Evolutionary conservation across 2,888 invertebrate genomes (phyloP), one percentile per base, ranked within the genome.

Genomic region (Drosophila buzzatii): DNA sequence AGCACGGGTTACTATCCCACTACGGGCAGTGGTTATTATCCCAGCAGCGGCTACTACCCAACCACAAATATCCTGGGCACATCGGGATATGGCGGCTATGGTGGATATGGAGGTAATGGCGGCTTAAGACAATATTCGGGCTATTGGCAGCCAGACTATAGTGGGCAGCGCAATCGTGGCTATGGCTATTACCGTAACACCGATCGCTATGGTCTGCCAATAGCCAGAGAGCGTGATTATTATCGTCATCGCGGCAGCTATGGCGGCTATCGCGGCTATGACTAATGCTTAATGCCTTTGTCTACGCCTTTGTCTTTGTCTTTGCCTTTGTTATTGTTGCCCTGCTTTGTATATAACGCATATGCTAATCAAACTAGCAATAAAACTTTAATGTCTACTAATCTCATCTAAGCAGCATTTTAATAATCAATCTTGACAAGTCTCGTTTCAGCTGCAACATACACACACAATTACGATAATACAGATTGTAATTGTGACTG

Each of bases 81-180:
- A 18, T 65, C 76, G 0, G 90, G 91, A 18, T 85, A 89, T 65
- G 91, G 91, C 27, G 94, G 95, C 5, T 95, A 95, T 79, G 95
- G 95, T 1, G 95, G 95, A 3, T 94, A 94, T 75, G 94, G 94
- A 64, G 95, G 95, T 81, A 95, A 94, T 90, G 95, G 95, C 41
- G 95, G 95, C 27, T 89, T 95, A 0, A 93, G 90, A 57, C 95
- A 95, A 39, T 95, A 95, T 85, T 94, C 93, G 52, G 95, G 95
- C 9, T 95, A 95, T 90, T 94, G 94, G 89, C 94, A 93, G 87
- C 94, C 94, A 0, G 91, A 91, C 73, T 95, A 95, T 81, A 92
- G 92, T 88, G 94, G 94, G 8, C 93, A 93, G 37, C 93, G 94
- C 59, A 94, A 95, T 91, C 93, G 94, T 35, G 95, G 95, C n/a